Conservation (phyloP, 2,888 invertebrate species). For the Phrixothrix hirtus region DNA sequence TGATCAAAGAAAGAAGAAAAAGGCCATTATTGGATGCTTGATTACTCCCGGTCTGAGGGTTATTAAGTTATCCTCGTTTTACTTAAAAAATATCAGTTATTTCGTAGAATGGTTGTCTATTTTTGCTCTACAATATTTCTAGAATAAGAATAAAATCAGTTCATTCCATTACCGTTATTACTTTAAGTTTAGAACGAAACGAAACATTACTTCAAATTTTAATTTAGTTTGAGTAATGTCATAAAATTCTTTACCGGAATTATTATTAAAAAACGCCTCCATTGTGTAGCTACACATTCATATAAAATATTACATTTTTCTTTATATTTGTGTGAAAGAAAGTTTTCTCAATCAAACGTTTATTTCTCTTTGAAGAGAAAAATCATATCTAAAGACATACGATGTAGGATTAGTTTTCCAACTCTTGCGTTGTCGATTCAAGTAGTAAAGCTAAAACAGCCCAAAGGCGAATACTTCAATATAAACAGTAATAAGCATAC, state of each 20-base stretch:
- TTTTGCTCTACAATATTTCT: constrained; percentile 9
- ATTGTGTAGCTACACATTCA: too few species aligned
- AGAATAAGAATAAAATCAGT: background rate
- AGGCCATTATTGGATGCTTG: constrained; percentile 42
- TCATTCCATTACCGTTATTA: too few species aligned
- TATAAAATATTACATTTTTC: constrained; percentile 15
- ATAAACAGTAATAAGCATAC: constrained; percentile 44
- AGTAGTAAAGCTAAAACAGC: constrained; percentile 35
- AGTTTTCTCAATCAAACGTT: constrained; percentile 12
- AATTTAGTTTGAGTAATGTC: background rate
- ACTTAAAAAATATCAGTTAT: constrained; percentile 33
- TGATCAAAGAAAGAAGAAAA: constrained; percentile 39
- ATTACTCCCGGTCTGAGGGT: constrained; percentile 42
- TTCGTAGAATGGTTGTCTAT: constrained; percentile 28
- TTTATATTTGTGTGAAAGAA: background rate
- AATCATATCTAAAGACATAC: constrained; percentile 13
- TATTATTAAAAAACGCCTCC: too few species aligned
- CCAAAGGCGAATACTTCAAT: constrained; percentile 37
- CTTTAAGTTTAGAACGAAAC: too few species aligned
- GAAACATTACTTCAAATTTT: too few species aligned
- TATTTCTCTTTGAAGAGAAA: constrained; percentile 16
- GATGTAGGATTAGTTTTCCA: constrained; percentile 26
- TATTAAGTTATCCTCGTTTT: constrained; percentile 42
- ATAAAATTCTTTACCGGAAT: too few species aligned
- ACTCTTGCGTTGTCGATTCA: constrained; percentile 25